Percentiles rank a stretch among this genome's conserved stretches.
Evolutionary conservation across 1,140 invertebrate species (phyloP).

Genomic region (Lutraria rhynchaena): DNA sequence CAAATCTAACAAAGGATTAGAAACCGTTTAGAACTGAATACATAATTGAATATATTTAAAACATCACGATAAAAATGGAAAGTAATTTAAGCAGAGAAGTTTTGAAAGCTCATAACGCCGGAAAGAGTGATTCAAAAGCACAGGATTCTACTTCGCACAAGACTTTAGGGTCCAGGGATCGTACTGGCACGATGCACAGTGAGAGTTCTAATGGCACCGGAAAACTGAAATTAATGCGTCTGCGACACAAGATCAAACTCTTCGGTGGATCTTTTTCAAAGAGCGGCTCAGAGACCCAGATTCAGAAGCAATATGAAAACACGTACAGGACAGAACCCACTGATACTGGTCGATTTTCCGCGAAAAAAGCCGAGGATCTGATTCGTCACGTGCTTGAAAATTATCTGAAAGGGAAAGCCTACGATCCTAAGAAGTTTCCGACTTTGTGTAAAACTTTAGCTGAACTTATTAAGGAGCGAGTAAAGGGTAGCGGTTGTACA

Average conservation of each 20-base stretch:
- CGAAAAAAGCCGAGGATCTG: conserved; percentile 63
- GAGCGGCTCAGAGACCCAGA: conserved; percentile 36
- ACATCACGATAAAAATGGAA: conserved; percentile 29
- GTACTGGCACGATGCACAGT: conserved; percentile 44
- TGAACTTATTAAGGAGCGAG: conserved; percentile 70
- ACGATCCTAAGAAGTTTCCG: conserved; percentile 67
- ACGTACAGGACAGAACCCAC: conserved; percentile 68
- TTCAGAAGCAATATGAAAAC: conserved; percentile 62
- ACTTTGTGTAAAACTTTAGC: conserved; percentile 65
- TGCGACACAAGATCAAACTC: conserved; percentile 60
- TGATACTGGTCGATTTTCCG: conserved; percentile 58
- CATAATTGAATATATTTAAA: too few relatives aligned
- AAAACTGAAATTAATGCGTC: conserved; percentile 52
- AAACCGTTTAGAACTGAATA: too few relatives aligned
- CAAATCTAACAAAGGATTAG: too few relatives aligned
- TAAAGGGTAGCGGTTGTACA: conserved; percentile 67
- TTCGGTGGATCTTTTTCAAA: conserved; percentile 53
- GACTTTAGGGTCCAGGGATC: neutral
- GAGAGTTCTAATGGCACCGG: conserved; percentile 50
- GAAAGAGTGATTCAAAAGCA: neutral
- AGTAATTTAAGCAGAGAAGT: conserved; percentile 37
- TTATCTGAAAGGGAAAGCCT: conserved; percentile 63
- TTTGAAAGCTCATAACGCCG: conserved; percentile 46
- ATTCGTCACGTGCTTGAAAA: conserved; percentile 62
- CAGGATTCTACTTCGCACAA: neutral